Evolutionary conservation across 2,113 vertebrate genomes (phyloP).

Genomic region (Myocastor coypus): DNA sequence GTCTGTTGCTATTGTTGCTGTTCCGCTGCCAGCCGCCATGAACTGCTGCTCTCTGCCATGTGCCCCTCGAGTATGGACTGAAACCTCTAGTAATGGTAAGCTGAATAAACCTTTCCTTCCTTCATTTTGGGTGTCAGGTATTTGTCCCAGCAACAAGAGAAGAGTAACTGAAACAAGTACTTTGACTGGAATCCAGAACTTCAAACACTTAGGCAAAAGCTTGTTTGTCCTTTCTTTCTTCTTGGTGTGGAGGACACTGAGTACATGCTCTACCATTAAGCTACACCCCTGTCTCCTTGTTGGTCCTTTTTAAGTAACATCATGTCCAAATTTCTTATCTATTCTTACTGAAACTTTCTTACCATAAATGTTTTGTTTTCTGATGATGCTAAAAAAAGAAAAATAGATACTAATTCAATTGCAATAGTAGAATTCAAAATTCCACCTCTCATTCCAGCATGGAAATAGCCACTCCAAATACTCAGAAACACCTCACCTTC

Average conservation of each 20-base stretch:
- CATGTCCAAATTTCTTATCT: not conserved
- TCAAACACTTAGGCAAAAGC: not conserved
- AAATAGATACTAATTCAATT: not conserved
- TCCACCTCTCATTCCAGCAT: not conserved
- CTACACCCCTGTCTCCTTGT: not conserved
- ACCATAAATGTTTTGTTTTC: constrained; percentile 43
- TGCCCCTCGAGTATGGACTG: no score
- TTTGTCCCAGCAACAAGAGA: no score
- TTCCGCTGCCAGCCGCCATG: no score
- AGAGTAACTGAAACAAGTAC: no score
- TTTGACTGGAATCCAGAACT: not conserved
- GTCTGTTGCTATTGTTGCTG: no score
- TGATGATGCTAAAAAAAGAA: constrained; percentile 13
- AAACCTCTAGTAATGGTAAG: no score
- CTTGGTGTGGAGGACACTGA: not conserved
- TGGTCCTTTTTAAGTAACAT: not conserved
- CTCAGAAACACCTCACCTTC: not conserved
- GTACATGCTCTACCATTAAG: not conserved
- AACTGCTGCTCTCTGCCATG: no score
- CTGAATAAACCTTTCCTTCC: no score
- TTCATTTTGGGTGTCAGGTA: no score
- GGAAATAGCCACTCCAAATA: not conserved
- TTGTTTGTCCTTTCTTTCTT: not conserved
- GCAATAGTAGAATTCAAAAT: not conserved
- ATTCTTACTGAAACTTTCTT: constrained; percentile 38